Conservation (phyloP, 2,113 vertebrate species). For the Solea solea region DNA sequence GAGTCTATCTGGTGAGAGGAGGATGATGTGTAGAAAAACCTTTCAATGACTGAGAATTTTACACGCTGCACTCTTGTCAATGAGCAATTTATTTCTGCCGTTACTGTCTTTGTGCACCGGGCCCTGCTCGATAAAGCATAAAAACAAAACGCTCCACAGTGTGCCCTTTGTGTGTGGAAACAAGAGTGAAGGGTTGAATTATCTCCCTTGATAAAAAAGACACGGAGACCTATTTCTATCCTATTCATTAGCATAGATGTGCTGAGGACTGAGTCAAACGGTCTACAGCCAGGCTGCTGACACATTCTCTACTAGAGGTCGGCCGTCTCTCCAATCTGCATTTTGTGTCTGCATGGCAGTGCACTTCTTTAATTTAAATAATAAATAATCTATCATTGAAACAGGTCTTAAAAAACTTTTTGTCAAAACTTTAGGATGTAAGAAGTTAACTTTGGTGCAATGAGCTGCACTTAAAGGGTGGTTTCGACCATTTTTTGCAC, state of each 20-base stretch:
- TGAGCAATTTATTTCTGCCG: slow-evolving; percentile 43
- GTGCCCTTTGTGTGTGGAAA: slow-evolving; percentile 74
- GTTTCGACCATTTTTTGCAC: no score
- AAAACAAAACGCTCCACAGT: slow-evolving; percentile 66
- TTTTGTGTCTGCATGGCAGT: neutral
- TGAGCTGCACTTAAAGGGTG: no score
- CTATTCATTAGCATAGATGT: slow-evolving; percentile 57
- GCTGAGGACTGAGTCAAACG: slow-evolving; percentile 47
- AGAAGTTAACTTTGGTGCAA: no score
- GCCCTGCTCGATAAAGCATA: slow-evolving; percentile 65
- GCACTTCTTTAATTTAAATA: neutral
- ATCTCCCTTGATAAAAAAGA: slow-evolving; percentile 68
- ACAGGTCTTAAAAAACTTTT: no score
- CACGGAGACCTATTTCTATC: slow-evolving; percentile 57
- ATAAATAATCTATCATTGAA: no score
- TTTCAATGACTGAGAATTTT: slow-evolving; percentile 7
- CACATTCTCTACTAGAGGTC: slow-evolving; percentile 30
- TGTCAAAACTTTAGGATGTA: no score
- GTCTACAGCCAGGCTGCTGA: slow-evolving; percentile 23
- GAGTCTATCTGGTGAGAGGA: slow-evolving; percentile 16
- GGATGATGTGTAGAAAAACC: neutral
- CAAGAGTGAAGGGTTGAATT: slow-evolving; percentile 63
- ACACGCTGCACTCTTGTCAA: slow-evolving; percentile 36
- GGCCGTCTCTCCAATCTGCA: no score
- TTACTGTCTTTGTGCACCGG: slow-evolving; percentile 32